Evolutionary conservation across 2,888 invertebrate species (phyloP), one percentile per base, ranked within the genome.

Genomic region (Agonopterix heracliana): DNA sequence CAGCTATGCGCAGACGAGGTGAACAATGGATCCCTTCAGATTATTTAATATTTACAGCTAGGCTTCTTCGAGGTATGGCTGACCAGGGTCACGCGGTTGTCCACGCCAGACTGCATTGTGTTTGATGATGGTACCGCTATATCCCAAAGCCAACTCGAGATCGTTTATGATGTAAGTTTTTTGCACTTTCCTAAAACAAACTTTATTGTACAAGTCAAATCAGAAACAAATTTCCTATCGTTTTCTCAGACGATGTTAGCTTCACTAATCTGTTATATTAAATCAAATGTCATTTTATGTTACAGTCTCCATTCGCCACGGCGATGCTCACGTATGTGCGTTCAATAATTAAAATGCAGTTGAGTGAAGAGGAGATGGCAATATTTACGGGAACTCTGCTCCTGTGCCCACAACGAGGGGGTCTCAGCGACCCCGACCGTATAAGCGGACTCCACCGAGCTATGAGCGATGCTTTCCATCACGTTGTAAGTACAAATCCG

Each of bases 31-130:
- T 17, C 26, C 26, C 26, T 26, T 26, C 26, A 26, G 26, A 26
- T 26, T 26, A 26, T 26, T 26, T 26, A 26, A 26, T 7, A 57
- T 74, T 64, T 63, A 36, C 81, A 89, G 89, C 68, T 80, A 73
- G 98, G 98, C 54, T 99, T 99, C 90, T 97, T 98, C 80, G 98
- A 98, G 86, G 93, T 98, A 55, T 98, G 98, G 98, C 90, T 98
- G 59, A 93, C 95, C 45, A 94, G 97, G 68, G 93, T 95, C 56
- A 92, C 96, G 9, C 92, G 94, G 57, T 91, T 96, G 83, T 94
- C 95, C 41, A 92, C 92, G 40, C 91, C 93, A 52, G 90, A 92
- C 46, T 92, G 93, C 59, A 89, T 98, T 76, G 94, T 96, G 53
- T 96, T 98, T 74, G 95, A 96, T 60, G 97, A 98, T 76, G 98